Evolutionary conservation across 2,113 vertebrate species (phyloP).

Genomic region (Bagarius yarrelli): DNA sequence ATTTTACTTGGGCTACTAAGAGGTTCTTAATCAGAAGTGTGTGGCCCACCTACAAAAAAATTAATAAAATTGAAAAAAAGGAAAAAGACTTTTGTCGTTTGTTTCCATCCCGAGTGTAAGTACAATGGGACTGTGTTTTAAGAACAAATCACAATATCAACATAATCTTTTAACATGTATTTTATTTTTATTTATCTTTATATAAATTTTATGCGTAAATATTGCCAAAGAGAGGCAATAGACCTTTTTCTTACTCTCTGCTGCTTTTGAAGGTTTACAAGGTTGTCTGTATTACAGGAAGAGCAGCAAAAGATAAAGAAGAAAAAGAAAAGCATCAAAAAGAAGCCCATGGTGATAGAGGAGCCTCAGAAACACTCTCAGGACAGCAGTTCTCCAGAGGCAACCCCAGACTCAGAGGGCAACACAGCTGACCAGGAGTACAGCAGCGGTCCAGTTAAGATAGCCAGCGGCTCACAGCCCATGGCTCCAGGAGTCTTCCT

Average conservation of each 20-base stretch:
- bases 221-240: neutral
- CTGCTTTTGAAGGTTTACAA: neutral
- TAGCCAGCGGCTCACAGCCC: conserved; percentile 79
- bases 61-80: too few species aligned
- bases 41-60: too few species aligned
- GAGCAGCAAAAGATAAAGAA: conserved; percentile 96
- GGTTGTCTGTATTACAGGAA: conserved; percentile 69
- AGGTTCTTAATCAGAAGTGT: neutral
- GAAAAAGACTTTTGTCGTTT: neutral
- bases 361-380: conserved; percentile 76
- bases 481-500: conserved; percentile 97
- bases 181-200: neutral
- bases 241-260: neutral
- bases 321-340: conserved; percentile 90
- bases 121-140: neutral
- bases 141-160: neutral
- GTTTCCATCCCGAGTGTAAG: neutral
- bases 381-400: conserved; percentile 91
- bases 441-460: conserved; percentile 78
- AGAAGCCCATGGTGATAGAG: conserved; percentile 76
- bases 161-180: neutral
- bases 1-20: neutral
- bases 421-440: conserved; percentile 90
- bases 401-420: conserved; percentile 80
- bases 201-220: neutral